Percentiles rank a stretch among this genome's conserved stretches.
These are phyloP conservation scores for Suncus etruscus DNA, from an alignment of 2,113 vertebrate genomes.

Conservation along the genomic window DNA sequence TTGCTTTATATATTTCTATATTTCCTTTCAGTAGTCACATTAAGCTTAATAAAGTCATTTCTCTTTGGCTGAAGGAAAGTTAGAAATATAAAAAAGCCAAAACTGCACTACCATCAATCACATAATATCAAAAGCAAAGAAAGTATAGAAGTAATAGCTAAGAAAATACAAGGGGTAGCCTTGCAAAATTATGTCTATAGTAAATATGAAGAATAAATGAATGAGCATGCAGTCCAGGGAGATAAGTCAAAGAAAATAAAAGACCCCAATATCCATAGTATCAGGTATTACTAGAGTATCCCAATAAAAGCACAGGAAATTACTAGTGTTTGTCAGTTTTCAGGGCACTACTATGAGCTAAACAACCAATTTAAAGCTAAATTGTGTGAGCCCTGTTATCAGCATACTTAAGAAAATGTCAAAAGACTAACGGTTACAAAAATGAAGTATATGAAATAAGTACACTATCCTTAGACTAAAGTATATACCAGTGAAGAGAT, in stretches of 20 bases:
- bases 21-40: background rate
- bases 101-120: constrained; percentile 15
- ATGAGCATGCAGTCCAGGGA: background rate
- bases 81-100: constrained; percentile 23
- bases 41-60: constrained; percentile 25
- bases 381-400: background rate
- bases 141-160: constrained; percentile 11
- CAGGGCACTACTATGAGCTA: background rate
- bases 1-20: constrained; percentile 4
- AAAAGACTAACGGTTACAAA: background rate
- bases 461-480: background rate
- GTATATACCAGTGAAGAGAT: background rate
- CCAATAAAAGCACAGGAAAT: background rate
- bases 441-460: background rate
- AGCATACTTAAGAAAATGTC: constrained; percentile 27
- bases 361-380: background rate
- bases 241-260: constrained; percentile 32
- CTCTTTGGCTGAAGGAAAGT: background rate
- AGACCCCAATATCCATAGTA: background rate
- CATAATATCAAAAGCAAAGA: background rate
- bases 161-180: constrained; percentile 54
- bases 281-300: background rate
- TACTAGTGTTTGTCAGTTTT: background rate
- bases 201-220: background rate
- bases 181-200: constrained; percentile 9